Conservation (phyloP, 2,888 invertebrate genomes). For the Heliconius erato region DNA sequence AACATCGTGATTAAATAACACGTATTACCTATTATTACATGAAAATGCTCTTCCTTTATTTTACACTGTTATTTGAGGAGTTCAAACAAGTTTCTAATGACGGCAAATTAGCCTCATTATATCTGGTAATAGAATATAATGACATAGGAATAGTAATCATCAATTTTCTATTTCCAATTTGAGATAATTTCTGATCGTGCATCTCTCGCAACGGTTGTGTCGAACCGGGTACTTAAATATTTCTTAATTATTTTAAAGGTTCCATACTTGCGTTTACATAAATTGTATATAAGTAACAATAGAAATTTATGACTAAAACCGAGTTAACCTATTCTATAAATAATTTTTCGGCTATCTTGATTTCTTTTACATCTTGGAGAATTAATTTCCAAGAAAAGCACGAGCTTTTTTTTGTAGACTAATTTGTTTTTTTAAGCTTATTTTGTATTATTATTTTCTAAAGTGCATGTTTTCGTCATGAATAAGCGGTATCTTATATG, state of each 20-base stretch:
- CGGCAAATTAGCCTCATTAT: conserved; percentile 59
- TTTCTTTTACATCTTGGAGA: too few species aligned
- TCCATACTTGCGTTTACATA: not conserved
- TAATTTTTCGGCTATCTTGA: too few species aligned
- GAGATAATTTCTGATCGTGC: conserved; percentile 63
- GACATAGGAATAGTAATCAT: conserved; percentile 60
- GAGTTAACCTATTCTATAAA: too few species aligned
- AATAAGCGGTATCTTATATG: not conserved
- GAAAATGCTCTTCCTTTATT: conserved; percentile 29
- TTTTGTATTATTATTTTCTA: not conserved
- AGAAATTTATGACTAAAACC: too few species aligned
- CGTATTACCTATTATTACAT: conserved; percentile 19
- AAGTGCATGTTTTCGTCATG: not conserved
- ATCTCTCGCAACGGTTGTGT: conserved; percentile 34
- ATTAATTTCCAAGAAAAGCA: too few species aligned
- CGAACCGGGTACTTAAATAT: not conserved
- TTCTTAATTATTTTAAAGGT: not conserved
- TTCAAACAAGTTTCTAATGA: conserved; percentile 55
- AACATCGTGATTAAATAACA: conserved; percentile 7
- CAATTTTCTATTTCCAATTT: conserved; percentile 70
- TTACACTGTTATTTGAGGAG: conserved; percentile 36
- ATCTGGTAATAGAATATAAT: conserved; percentile 61
- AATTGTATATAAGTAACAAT: not conserved
- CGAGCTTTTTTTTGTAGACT: too few species aligned
- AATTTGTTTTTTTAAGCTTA: not conserved